phyloP scores from a whole-genome alignment of 2,113 vertebrate species.

The Nycticryphes semicollaris region DNA sequence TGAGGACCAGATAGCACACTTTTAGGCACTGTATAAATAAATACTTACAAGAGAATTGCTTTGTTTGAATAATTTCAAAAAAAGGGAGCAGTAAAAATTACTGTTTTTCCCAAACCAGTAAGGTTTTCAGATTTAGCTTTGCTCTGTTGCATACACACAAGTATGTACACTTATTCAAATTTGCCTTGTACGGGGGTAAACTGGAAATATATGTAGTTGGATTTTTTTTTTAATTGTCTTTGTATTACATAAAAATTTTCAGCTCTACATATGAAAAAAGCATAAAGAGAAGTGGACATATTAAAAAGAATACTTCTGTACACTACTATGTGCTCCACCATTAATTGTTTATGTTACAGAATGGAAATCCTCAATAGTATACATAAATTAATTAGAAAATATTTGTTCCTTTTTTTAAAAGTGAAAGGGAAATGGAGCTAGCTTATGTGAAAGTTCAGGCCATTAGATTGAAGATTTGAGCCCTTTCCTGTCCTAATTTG shows the following conservation, averaged over 20 bases:
- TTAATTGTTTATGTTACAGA: background rate
- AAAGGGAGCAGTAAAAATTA: background rate
- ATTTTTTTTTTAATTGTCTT: background rate
- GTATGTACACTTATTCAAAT: background rate
- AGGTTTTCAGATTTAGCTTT: background rate
- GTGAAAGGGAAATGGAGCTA: background rate
- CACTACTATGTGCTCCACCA: background rate
- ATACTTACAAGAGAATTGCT: background rate
- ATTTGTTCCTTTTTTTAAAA: background rate
- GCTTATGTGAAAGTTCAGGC: background rate
- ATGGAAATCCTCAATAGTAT: background rate
- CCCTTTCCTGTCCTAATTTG: background rate
- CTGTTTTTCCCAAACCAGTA: background rate
- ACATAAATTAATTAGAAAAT: background rate
- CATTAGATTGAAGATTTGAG: background rate
- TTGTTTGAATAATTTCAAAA: background rate
- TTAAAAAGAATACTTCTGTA: background rate
- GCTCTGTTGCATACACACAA: background rate
- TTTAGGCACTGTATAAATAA: background rate
- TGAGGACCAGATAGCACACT: background rate
- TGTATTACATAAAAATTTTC: background rate
- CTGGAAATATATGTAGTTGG: background rate
- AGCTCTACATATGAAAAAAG: background rate
- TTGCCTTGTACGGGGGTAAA: background rate
- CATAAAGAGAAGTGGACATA: background rate